A percentile compares a stretch with the other conserved stretches of the same genome.
These are phyloP conservation scores for Ceryle rudis DNA, from an alignment of 2,797 vertebrate genomes.

Conservation along the genomic window DNA sequence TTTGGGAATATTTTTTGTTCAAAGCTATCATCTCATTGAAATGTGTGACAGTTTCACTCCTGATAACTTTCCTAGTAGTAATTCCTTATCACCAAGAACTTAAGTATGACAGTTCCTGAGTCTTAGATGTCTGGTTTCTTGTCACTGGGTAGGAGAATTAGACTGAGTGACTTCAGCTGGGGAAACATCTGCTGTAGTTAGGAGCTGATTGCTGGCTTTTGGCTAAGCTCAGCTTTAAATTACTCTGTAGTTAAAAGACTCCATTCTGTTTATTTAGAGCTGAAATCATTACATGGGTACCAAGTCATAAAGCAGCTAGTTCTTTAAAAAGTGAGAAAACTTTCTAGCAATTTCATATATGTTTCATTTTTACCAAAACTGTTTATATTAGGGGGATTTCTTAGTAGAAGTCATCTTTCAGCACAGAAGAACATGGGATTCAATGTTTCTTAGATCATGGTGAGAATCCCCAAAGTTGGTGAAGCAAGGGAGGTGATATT, in stretches of 20 bases:
- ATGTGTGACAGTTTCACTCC: neutral
- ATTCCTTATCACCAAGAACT: slow-evolving; percentile 2
- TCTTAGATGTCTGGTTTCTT: slow-evolving; percentile 1
- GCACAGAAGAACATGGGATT: neutral
- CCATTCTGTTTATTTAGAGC: neutral
- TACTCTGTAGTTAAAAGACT: neutral
- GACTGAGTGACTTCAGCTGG: slow-evolving; percentile 45
- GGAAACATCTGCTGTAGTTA: slow-evolving; percentile 29
- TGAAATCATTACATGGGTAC: neutral
- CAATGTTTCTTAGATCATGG: neutral
- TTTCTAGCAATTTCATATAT: neutral
- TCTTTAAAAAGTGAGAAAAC: neutral
- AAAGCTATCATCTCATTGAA: neutral
- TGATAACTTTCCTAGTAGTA: neutral
- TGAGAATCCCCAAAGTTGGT: neutral
- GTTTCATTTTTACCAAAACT: neutral
- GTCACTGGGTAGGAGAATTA: slow-evolving; percentile 21
- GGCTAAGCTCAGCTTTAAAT: neutral
- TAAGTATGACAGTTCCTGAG: neutral
- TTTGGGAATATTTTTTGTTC: neutral
- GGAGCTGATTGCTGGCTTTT: slow-evolving; percentile 18
- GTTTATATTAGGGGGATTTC: neutral
- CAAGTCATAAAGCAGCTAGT: neutral
- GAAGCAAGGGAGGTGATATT: neutral
- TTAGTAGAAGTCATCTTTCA: neutral